Percentiles rank a stretch among this genome's conserved stretches.
Evolutionary conservation across 1,140 invertebrate species (phyloP).

Genomic region (Drosophila paulistorum): DNA sequence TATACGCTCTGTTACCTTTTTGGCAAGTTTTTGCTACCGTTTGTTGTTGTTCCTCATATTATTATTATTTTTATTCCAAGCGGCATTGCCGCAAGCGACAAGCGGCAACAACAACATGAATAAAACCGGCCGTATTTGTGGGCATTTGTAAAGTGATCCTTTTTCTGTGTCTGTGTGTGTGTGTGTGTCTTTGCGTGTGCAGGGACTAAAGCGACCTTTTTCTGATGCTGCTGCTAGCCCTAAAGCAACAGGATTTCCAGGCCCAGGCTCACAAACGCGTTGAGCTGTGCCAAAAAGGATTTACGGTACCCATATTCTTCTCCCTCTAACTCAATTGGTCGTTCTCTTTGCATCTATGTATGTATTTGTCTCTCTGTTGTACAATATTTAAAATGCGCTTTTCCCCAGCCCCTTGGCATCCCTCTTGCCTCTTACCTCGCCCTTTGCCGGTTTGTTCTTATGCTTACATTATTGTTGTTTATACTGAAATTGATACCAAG

Average conservation of each 20-base stretch:
- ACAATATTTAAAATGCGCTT: slow-evolving; percentile 14
- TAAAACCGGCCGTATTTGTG: slow-evolving; percentile 54
- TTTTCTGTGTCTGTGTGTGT: slow-evolving; percentile 37
- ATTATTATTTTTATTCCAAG: slow-evolving; percentile 18
- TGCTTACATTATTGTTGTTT: slow-evolving; percentile 16
- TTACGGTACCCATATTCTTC: slow-evolving; percentile 18
- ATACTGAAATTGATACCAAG: slow-evolving; percentile 24
- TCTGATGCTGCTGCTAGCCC: slow-evolving; percentile 35
- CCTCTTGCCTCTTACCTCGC: background rate
- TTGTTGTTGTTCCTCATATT: slow-evolving; percentile 23
- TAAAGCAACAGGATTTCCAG: slow-evolving; percentile 60
- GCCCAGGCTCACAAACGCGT: slow-evolving; percentile 40
- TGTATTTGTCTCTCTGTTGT: background rate
- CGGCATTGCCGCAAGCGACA: slow-evolving; percentile 21
- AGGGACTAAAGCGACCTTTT: slow-evolving; percentile 1
- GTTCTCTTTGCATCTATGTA: too few relatives aligned
- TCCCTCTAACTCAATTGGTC: background rate
- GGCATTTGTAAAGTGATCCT: slow-evolving; percentile 64
- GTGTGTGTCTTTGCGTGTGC: slow-evolving; percentile 22
- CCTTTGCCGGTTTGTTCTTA: background rate
- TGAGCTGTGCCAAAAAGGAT: slow-evolving; percentile 62
- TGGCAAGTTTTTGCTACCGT: slow-evolving; percentile 38
- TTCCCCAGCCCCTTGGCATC: background rate
- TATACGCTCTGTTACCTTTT: slow-evolving; percentile 50
- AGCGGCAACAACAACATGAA: slow-evolving; percentile 12